Base-by-base conservation (phyloP, 2,888 invertebrate species). In the Physocephala rufipes region DNA sequence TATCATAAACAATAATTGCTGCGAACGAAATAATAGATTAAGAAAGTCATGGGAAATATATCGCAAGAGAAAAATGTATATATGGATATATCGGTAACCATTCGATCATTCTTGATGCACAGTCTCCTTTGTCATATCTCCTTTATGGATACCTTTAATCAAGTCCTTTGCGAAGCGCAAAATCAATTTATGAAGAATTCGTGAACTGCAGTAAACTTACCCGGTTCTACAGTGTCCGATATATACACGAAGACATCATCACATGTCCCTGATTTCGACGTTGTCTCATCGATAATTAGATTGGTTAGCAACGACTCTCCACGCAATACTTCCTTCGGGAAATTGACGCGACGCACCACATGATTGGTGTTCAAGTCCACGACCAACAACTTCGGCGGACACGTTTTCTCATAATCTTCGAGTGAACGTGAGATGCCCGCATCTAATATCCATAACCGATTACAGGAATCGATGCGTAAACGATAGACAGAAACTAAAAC, bases 381-480 rank as follows among this genome's bases (percentile, higher is more conserved):
- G 70, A 95, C 90, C 69, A 94, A 88, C 67, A 95, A 88, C 86
- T 95, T 95, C 4, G 95, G 95, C 0, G 92, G 92, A 80, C 95
- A 95, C 16, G 89, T 88, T 15, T 88, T 84, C 65, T 87, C 88
- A 79, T 90, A 91, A 75, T 91, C 90, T 74, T 91, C 91, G 63
- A 91, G 80, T 0, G 91, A 91, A 2, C 86, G 81, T 0, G 77
- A 89, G 85, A 80, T 87, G 76, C 78, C 95, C 2, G 93, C 91
- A 85, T 95, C 95, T 71, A 95, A 86, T 1, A 92, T 91, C 95
- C 95, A 95, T 3, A 95, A 87, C 21, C 95, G 88, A 84, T 94
- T 92, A 86, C 95, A 95, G n/a, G 91, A 89, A 83, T 95, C 95
- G 45, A 91, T 87, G 21, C 92, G 89, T 64, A 91, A 85, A 28